phyloP scores from a whole-genome alignment of 2,113 vertebrate species.

The Cyphomyrus plagiostoma region DNA sequence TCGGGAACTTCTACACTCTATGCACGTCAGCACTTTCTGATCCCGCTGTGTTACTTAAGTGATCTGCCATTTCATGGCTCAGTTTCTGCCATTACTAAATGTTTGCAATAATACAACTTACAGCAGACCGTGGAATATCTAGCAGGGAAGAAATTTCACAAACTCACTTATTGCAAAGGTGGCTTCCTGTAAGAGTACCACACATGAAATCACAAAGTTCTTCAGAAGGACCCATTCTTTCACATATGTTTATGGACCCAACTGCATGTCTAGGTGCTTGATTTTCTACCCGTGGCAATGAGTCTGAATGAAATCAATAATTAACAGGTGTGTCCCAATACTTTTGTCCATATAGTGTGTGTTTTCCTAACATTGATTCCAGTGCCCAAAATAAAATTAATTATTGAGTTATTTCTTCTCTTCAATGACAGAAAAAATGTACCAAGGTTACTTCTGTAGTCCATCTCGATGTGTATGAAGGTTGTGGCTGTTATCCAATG shows the following conservation, averaged over 20 bases:
- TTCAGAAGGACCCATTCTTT: neutral
- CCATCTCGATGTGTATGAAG: neutral
- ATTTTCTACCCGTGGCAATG: neutral
- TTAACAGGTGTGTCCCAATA: neutral
- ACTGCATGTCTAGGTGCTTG: neutral
- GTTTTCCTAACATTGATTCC: neutral
- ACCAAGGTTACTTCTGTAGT: neutral
- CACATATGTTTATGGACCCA: neutral
- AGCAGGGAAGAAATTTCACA: neutral
- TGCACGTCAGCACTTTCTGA: neutral
- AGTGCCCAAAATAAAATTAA: neutral
- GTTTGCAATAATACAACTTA: neutral
- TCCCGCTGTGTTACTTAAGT: neutral
- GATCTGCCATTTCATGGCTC: neutral
- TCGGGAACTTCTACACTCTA: neutral
- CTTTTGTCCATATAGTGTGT: neutral
- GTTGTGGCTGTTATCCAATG: neutral
- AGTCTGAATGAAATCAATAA: neutral
- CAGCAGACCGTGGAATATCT: neutral
- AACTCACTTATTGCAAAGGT: neutral
- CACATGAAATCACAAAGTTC: neutral
- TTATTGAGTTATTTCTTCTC: neutral
- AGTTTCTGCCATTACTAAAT: neutral
- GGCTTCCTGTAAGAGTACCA: no score
- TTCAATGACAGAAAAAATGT: neutral